phyloP scores from a whole-genome alignment of 2,113 vertebrate species.

The Salvator merianae region DNA sequence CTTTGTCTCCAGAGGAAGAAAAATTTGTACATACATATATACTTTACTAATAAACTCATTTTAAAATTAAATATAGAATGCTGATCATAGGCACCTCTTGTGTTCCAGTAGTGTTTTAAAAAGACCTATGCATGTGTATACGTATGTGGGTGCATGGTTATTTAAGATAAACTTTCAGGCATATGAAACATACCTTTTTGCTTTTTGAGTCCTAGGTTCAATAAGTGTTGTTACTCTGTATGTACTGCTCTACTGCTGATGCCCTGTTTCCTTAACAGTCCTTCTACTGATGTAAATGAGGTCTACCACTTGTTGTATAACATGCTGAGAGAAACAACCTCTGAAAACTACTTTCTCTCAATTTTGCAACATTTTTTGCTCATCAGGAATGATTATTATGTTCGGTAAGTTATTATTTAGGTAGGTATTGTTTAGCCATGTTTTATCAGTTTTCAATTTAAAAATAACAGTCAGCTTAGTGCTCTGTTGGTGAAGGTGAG shows the following conservation, averaged over 20 bases:
- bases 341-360: slow-evolving; percentile 91
- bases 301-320: slow-evolving; percentile 96
- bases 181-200: too few relatives aligned
- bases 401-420: slow-evolving; percentile 80
- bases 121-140: too few relatives aligned
- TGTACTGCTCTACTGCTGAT: background rate
- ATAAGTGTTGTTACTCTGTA: background rate
- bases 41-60: too few relatives aligned
- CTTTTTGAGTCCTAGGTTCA: too few relatives aligned
- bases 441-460: background rate
- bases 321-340: slow-evolving; percentile 92
- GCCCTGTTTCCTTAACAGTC: slow-evolving; percentile 79
- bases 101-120: too few relatives aligned
- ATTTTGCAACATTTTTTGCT: slow-evolving; percentile 96
- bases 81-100: too few relatives aligned
- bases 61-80: too few relatives aligned
- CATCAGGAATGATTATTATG: slow-evolving; percentile 95
- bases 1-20: too few relatives aligned
- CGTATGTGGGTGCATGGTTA: too few relatives aligned
- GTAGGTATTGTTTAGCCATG: background rate
- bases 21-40: too few relatives aligned
- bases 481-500: background rate
- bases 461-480: background rate
- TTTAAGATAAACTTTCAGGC: too few relatives aligned
- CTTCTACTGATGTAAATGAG: slow-evolving; percentile 89